Base-by-base conservation (phyloP, 53 echinoderm and acorn worm species). In the Mesocentrotus franciscanus region DNA sequence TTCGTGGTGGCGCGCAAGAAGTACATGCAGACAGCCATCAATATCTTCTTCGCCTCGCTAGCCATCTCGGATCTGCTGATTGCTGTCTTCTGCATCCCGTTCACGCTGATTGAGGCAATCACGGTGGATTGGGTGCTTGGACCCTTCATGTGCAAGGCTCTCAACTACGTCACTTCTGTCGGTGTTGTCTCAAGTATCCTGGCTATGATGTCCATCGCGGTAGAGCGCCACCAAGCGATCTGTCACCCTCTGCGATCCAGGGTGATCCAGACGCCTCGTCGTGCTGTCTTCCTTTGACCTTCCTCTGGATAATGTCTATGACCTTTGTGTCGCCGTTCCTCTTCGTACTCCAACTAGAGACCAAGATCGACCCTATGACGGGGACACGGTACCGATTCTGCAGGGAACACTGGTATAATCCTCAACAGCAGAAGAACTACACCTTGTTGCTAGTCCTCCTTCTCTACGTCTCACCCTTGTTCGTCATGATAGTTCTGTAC, bases 211-310 rank as follows among this genome's bases (percentile, higher is more conserved):
- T 95, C 96, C 60, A 99, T 99, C 29, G 99, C 99, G 1, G 81
- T 98, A 24, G 99, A 99, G 95, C 97, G 99, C 59, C 97, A 99
- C 94, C 96, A 96, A 55, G 99, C 98, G n/a, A 98, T 99, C 30
- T 98, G 98, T 71, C 95, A 97, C 30, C 99, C 99, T 11, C 96
- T 98, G 10, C 96, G 97, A 24, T 96, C 97, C 24, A 96, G 97
- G 24, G 95, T 97, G 61, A 97, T 99, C 33, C 97, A 99, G 57
- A 99, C 98, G 1, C 96, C 99, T 32, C 94, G 95, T 7, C 95
- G 97, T 24, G 99, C 99, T 39, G 95, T 96, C 56, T 84, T 95
- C 34, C 93, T 97, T 24, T 97, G 13, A 92, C 95, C 24, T 91
- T 97, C 20, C 95, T 98, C 9, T 99, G 99, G 99, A 93, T 89